Base-by-base conservation (phyloP, 2,888 invertebrate genomes). In the Acrobasis consociella region DNA sequence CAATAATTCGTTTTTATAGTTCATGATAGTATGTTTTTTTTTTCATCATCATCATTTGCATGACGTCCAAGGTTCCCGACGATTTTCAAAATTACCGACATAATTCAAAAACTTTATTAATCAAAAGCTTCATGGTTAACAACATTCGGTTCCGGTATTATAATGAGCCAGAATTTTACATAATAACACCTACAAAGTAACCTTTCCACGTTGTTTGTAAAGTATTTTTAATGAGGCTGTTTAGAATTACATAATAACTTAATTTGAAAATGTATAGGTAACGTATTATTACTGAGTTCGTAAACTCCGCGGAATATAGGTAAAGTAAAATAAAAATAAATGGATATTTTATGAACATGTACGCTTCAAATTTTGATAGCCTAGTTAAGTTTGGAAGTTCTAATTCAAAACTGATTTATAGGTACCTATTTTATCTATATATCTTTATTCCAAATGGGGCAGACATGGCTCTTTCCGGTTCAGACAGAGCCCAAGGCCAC, bases 111-210 rank as follows among this genome's bases (percentile, higher is more conserved):
- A 46, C 11, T n/a, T 46, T 13, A 46, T 46, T 46, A 46, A 13
- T 46, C n/a, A 13, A 46, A 46, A 46, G n/a, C 46, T 13, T 13
- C 7, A 13, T 46, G 46, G 46, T 13, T 46, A 13, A 46, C 46
- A n/a, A 13, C 5, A n/a, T 46, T 46, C 5, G n/a, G 46, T 46
- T 46, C n/a, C 46, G 46, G 13, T 10, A 7, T 46, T 2, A 46
- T 46, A 46, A 46, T 13, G 13, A 46, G 46, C n/a, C 46, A 7
- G 46, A 13, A 46, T 46, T 46, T 46, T 46, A 11, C 13, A 46
- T n/a, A 46, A 46, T 46, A 46, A 46, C 46, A 46, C n/a, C 46
- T 13, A 46, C 46, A 46, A 46, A 46, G 46, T 46, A 13, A 46
- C 13, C 13, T 31, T 46, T 13, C 11, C 5, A 46, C 46, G 13